phyloP scores from a whole-genome alignment of 2,113 vertebrate species.

The Podocnemis expansa region DNA sequence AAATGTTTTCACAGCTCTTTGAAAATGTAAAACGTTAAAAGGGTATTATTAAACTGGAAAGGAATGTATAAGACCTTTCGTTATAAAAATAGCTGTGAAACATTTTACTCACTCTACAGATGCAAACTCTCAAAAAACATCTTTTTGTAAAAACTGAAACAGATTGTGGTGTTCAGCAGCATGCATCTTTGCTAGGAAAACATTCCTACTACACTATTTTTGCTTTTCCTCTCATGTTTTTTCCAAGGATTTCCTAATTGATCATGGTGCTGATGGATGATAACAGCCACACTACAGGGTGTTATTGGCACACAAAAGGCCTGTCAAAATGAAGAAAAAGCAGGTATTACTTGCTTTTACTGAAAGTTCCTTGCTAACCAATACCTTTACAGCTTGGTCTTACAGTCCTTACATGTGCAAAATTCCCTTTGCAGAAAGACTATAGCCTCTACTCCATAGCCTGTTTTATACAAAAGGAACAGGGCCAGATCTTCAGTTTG shows the following conservation, averaged over 20 bases:
- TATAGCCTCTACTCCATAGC: background rate
- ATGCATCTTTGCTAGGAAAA: slow-evolving; percentile 60
- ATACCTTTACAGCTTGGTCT: background rate
- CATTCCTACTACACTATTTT: slow-evolving; percentile 42
- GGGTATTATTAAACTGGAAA: slow-evolving; percentile 58
- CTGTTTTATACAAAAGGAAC: background rate
- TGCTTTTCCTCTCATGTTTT: slow-evolving; percentile 31
- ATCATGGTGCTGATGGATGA: slow-evolving; percentile 1
- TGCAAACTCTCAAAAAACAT: slow-evolving; percentile 70
- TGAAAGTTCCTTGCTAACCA: background rate
- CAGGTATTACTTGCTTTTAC: background rate
- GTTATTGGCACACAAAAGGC: background rate
- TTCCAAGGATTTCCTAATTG: slow-evolving; percentile 51
- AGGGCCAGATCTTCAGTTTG: background rate
- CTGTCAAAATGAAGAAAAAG: slow-evolving; percentile 1
- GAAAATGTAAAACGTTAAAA: slow-evolving; percentile 2
- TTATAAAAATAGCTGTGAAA: slow-evolving; percentile 65
- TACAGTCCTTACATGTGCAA: background rate
- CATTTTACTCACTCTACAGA: slow-evolving; percentile 60
- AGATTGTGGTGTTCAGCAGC: slow-evolving; percentile 63
- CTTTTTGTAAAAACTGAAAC: slow-evolving; percentile 69
- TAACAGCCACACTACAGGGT: background rate
- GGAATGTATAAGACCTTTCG: slow-evolving; percentile 50
- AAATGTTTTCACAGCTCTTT: slow-evolving; percentile 4
- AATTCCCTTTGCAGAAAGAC: background rate